Base-by-base conservation (phyloP, 2,888 invertebrate species). In the Cheilosia vernalis region DNA sequence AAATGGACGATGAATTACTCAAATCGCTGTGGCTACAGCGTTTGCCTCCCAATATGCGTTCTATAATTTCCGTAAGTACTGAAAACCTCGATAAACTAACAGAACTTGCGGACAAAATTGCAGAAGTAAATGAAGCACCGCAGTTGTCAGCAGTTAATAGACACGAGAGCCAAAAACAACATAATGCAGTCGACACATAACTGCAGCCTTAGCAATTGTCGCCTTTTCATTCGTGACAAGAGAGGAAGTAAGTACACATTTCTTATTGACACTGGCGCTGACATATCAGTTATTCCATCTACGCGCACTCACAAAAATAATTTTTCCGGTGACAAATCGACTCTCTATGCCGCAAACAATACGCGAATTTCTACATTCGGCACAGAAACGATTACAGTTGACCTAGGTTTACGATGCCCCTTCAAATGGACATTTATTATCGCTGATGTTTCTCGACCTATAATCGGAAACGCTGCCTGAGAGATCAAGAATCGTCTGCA, bases 21-120 rank as follows among this genome's bases (percentile, higher is more conserved):
- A 80, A 80, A 61, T 72, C 87, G 1, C 42, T 88, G 24, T 88
- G 87, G 87, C 49, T 89, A 21, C 87, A 87, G 47, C 66, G 88
- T 4, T 67, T 88, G 13, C 88, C 88, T 13, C 2, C 81, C 7
- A 82, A 87, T n/a, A 69, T 82, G n/a, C 81, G 82, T 17, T 47
- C 76, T 5, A 81, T 88, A 5, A 73, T 87, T 21, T 66, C 84
- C 3, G 60, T 84, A 9, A 88, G 79, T 53, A 58, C 55, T 2
- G 63, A 64, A 15, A 19, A 64, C 5, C 49, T 80, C 2, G 19
- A 47, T 10, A 58, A 60, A 17, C 10, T 70, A 37, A 33, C 77
- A 5, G 56, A 56, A 9, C 37, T 82, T 56, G 73, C 78, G 5
- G 83, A 78, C 53, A 77, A 72, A 78, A 83, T 83, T 33, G 40